Percentiles rank a stretch among this genome's conserved stretches.
Evolutionary conservation across 2,113 vertebrate genomes (phyloP).

Genomic region (Aramus guarauna): DNA sequence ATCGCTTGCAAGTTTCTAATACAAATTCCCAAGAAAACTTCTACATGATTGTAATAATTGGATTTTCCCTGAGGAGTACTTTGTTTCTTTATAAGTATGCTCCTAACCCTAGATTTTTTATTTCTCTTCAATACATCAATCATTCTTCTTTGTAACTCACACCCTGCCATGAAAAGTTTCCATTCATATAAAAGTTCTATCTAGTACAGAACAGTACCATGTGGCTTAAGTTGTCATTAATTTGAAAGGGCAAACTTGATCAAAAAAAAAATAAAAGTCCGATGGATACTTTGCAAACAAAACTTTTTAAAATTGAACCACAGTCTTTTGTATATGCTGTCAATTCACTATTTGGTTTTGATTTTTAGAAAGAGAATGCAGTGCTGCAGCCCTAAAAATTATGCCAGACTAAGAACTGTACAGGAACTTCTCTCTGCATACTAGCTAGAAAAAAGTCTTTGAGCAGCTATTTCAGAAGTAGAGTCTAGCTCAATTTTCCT

Average conservation of each 20-base stretch:
- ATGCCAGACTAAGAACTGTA: not conserved
- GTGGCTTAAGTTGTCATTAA: not conserved
- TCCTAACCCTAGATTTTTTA: not conserved
- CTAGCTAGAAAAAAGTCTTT: not conserved
- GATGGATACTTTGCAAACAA: not conserved
- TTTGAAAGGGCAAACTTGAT: not conserved
- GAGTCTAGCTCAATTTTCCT: not conserved
- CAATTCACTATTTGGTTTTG: not conserved
- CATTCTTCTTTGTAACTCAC: not conserved
- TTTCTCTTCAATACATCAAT: not conserved
- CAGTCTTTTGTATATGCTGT: not conserved
- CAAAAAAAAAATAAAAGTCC: not conserved
- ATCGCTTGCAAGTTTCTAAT: not conserved
- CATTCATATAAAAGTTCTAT: not conserved
- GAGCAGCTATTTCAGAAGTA: not conserved
- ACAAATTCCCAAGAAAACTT: not conserved
- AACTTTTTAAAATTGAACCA: not conserved
- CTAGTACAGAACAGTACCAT: not conserved
- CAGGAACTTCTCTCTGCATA: not conserved
- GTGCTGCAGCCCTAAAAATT: not conserved
- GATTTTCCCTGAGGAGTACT: not conserved
- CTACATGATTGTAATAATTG: not conserved
- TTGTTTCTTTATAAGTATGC: not conserved
- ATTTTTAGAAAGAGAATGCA: not conserved
- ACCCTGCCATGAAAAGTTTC: not conserved